Percentiles rank a stretch among this genome's conserved stretches.
phyloP scores from a whole-genome alignment of 2,888 invertebrate species.

The Philaethria dido region DNA sequence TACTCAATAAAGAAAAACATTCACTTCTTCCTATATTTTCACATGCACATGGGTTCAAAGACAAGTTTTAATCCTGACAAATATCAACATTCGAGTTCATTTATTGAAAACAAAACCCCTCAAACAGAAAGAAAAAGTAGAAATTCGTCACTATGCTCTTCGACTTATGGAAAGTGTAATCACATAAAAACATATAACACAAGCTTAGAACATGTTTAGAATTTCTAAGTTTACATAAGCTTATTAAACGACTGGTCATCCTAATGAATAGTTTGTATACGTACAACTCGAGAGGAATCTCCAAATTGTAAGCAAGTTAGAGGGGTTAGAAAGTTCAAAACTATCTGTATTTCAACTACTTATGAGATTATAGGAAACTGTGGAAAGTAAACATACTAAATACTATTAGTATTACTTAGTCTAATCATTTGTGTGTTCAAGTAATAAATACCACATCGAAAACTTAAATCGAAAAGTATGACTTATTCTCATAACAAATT shows the following conservation, averaged over 20 bases:
- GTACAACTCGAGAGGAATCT: background rate
- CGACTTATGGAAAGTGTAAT: background rate
- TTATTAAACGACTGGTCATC: constrained; percentile 3
- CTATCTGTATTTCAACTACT: constrained; percentile 21
- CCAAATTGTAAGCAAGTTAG: background rate
- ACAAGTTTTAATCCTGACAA: no score
- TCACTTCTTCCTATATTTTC: no score
- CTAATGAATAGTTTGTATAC: background rate
- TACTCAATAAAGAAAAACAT: no score
- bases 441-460: background rate
- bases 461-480: background rate
- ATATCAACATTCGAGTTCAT: no score
- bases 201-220: background rate
- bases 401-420: background rate
- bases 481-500: no score
- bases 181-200: background rate
- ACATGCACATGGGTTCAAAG: no score
- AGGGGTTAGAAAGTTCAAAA: constrained; percentile 23
- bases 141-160: background rate
- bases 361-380: constrained; percentile 3
- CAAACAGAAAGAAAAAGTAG: no score
- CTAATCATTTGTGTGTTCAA: background rate
- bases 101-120: no score
- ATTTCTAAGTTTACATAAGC: constrained; percentile 2
- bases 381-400: background rate